Conservation (phyloP, 2,797 vertebrate genomes). For the Erethizon dorsatum region DNA sequence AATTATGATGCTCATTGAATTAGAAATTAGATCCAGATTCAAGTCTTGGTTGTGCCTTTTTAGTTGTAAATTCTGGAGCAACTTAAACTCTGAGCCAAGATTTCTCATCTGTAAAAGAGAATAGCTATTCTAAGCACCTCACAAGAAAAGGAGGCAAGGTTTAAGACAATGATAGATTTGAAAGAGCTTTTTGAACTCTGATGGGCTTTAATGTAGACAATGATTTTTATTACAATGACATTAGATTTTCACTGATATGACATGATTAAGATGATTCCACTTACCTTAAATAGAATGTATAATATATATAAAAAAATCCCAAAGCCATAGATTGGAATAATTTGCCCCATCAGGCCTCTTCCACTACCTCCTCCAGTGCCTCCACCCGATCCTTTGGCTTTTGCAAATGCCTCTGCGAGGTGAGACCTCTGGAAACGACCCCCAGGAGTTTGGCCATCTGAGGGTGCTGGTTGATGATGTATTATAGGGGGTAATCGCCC, state of each 20-base stretch:
- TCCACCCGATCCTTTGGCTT: conserved; percentile 91
- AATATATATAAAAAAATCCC: conserved; percentile 97
- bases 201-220: conserved; percentile 39
- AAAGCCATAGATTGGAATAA: conserved; percentile 97
- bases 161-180: conserved; percentile 37
- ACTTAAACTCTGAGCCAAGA: conserved; percentile 17
- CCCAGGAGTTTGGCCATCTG: conserved; percentile 87
- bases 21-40: conserved; percentile 34
- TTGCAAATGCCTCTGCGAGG: conserved; percentile 92
- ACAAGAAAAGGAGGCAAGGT: background rate
- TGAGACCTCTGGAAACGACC: conserved; percentile 90
- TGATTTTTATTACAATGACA: conserved; percentile 43
- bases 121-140: conserved; percentile 3
- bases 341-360: conserved; percentile 94
- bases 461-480: conserved; percentile 88
- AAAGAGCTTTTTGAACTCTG: conserved; percentile 41
- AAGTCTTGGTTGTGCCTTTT: conserved; percentile 44
- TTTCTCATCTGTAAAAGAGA: conserved; percentile 58
- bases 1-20: conserved; percentile 28
- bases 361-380: conserved; percentile 86
- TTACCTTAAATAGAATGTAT: conserved; percentile 97
- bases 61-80: conserved; percentile 49
- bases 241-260: conserved; percentile 50
- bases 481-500: conserved; percentile 91
- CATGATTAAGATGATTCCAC: conserved; percentile 69